Evolutionary conservation across 2,888 invertebrate genomes (phyloP).

Genomic region (Gymnosoma rotundatum): DNA sequence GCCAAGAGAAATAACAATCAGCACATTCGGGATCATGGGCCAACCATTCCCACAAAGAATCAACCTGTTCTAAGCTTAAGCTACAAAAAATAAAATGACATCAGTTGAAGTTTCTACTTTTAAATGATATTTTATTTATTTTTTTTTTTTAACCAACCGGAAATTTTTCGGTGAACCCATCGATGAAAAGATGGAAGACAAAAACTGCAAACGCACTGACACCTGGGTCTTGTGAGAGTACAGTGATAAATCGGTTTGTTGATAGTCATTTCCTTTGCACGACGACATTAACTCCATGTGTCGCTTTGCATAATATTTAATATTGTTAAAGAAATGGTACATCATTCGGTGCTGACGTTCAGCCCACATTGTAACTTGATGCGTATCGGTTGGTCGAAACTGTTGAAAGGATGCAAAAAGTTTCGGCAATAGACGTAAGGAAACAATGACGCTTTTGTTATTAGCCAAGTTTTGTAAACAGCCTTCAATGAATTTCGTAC

Average conservation of each 20-base stretch:
- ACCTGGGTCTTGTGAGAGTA: conserved; percentile 93
- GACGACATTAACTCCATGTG: conserved; percentile 78
- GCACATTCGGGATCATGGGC: conserved; percentile 93
- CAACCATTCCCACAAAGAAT: conserved; percentile 95
- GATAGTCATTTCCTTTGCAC: conserved; percentile 73
- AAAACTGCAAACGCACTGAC: conserved; percentile 94
- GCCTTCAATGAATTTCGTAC: conserved; percentile 97
- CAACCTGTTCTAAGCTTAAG: conserved; percentile 93
- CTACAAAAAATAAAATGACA: conserved; percentile 80
- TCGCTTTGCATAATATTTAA: conserved; percentile 87
- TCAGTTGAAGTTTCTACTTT: not conserved
- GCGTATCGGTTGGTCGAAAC: conserved; percentile 92
- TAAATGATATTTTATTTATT: not conserved
- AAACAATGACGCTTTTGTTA: conserved; percentile 95
- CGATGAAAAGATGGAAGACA: conserved; percentile 95
- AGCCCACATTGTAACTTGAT: conserved; percentile 95
- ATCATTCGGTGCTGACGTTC: conserved; percentile 96
- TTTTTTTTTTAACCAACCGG: conserved; percentile 83
- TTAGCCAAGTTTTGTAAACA: conserved; percentile 94
- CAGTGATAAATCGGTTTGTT: conserved; percentile 81
- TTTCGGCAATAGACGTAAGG: conserved; percentile 93
- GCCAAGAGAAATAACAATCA: conserved; percentile 96
- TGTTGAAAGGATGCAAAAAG: conserved; percentile 95
- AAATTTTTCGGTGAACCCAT: conserved; percentile 95
- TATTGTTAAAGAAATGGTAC: conserved; percentile 94